These are phyloP conservation scores for Neuroscelio doddi DNA, from an alignment of 2,888 invertebrate genomes.

Conservation along the genomic window DNA sequence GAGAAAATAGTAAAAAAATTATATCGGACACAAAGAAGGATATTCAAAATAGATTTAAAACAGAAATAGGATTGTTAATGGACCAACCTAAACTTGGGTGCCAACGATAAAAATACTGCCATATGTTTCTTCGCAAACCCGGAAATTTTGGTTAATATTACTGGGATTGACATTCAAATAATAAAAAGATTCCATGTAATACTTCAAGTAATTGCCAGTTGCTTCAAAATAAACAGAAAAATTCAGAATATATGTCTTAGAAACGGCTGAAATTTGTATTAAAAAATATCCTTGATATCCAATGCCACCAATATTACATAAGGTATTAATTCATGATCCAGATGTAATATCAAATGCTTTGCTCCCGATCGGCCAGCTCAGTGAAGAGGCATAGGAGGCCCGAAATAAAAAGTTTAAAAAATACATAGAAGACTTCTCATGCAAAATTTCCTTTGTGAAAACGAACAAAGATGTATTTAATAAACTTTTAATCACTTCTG, in stretches of 20 bases:
- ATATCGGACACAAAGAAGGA: too few species aligned
- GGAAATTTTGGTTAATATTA: not conserved
- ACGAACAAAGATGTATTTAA: slow-evolving; percentile 1
- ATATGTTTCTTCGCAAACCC: not conserved
- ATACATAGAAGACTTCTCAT: slow-evolving; percentile 4
- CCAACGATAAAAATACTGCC: not conserved
- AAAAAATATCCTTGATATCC: not conserved
- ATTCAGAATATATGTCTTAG: not conserved
- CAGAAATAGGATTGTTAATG: not conserved
- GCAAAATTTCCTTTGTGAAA: not conserved
- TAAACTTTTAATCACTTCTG: slow-evolving; percentile 1
- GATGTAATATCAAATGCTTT: not conserved
- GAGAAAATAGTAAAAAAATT: not conserved
- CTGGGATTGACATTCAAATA: not conserved
- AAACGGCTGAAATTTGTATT: not conserved
- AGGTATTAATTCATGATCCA: not conserved
- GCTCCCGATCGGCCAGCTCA: not conserved
- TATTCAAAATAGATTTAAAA: not conserved
- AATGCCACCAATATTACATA: slow-evolving; percentile 5
- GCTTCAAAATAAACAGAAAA: not conserved
- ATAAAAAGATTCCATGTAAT: slow-evolving; percentile 56
- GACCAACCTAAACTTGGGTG: not conserved
- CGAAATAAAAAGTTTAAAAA: not conserved
- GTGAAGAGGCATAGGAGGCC: not conserved
- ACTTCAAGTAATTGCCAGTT: slow-evolving; percentile 73